Conservation (phyloP, 2,888 invertebrate genomes). For the Cylloceria caligata region DNA sequence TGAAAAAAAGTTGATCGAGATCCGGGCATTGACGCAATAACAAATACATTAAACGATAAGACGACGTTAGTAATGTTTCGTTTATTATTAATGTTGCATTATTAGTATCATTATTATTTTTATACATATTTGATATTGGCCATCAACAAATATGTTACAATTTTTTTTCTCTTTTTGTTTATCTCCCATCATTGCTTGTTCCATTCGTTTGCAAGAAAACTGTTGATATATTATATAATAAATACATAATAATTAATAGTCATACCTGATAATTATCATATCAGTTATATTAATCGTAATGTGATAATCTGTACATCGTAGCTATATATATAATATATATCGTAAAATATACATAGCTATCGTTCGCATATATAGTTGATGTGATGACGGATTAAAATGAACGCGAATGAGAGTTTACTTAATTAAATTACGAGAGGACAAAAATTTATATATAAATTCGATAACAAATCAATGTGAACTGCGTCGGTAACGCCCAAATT, state of each 20-base stretch:
- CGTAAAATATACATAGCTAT: slow-evolving; percentile 61
- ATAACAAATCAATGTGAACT: slow-evolving; percentile 67
- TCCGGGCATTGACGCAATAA: not conserved
- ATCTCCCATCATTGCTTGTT: slow-evolving; percentile 58
- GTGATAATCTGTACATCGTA: slow-evolving; percentile 74
- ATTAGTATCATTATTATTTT: slow-evolving; percentile 80
- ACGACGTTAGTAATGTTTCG: slow-evolving; percentile 68
- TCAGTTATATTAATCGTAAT: slow-evolving; percentile 73
- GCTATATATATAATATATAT: slow-evolving; percentile 58
- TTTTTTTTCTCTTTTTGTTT: slow-evolving; percentile 62
- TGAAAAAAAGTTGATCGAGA: too few relatives aligned
- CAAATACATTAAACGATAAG: slow-evolving; percentile 9
- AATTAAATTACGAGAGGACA: slow-evolving; percentile 46
- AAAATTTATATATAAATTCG: slow-evolving; percentile 64
- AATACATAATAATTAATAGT: slow-evolving; percentile 76
- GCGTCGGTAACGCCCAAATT: slow-evolving; percentile 58
- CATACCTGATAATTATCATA: slow-evolving; percentile 73
- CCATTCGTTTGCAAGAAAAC: slow-evolving; percentile 75
- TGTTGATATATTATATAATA: slow-evolving; percentile 77
- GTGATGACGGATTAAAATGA: slow-evolving; percentile 58
- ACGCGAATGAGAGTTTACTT: slow-evolving; percentile 50
- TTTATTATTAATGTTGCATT: slow-evolving; percentile 81
- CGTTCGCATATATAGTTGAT: slow-evolving; percentile 50
- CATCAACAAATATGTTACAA: slow-evolving; percentile 82
- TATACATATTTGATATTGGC: slow-evolving; percentile 82